Base-by-base conservation (phyloP, 2,113 vertebrate species). In the Orycteropus afer region DNA sequence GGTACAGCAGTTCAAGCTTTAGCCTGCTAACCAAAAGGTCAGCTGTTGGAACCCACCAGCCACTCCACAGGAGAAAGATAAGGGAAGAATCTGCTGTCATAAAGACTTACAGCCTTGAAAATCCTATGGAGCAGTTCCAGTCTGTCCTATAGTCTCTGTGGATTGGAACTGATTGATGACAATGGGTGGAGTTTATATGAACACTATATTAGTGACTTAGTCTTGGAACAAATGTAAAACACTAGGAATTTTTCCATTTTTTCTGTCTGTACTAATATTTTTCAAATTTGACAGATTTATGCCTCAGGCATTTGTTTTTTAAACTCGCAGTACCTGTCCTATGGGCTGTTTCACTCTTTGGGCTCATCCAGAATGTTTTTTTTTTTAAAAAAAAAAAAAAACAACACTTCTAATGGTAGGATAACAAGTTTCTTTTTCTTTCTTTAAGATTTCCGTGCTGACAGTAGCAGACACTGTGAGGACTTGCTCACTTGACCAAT, bases 401-500 rank as follows among this genome's bases (percentile, higher is more conserved):
- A 61, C 59, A 57, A 49, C 4, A 12, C 13, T 93, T 67, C 77
- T 90, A 82, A 40, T 77, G 45, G 89, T 37, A 37, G 51, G 40
- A 11, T 96, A 96, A 96, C 79, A 57, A 23, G 53, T 22, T 73
- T 76, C 34, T 51, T 40, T 69, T 76, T 78, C 74, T 51, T 82
- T 87, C 93, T 85, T 91, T 59, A 98, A 99, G 99, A 99, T 99
- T 97, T 99, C 99, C 0, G 98, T 99, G 88, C 87, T 99, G 95
- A 99, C 99, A 0, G 99, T 98, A 98, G 99, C 99, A 1, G 99
- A 99, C 37, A 93, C 98, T 0, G 99, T 99, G 53, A 98, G 99
- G 80, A 99, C 99, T n/a, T 99, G 99, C 97, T 99, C 99, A 0
- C 98, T 99, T 95, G 99, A 99, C 98, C 99, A 99, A 97, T 99